Evolutionary conservation across 2,888 invertebrate species (phyloP).

Genomic region (Sepiola atlantica): DNA sequence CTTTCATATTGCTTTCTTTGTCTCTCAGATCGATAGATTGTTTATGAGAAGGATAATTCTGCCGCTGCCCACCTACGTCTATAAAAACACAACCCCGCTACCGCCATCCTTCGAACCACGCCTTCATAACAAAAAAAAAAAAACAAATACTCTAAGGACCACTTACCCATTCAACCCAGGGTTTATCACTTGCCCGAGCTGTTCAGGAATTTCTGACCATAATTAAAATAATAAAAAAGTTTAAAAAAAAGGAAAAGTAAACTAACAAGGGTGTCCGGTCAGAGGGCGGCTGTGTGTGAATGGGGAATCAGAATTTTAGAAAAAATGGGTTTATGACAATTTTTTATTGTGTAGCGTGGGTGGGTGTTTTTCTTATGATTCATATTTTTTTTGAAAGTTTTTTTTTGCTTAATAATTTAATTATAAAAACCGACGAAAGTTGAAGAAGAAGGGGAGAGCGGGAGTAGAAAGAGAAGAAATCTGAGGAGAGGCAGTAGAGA

Average conservation of each 20-base stretch:
- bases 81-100: too few relatives aligned
- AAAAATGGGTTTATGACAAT: not conserved
- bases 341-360: not conserved
- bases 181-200: not conserved
- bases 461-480: too few relatives aligned
- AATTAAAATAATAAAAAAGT: not conserved
- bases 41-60: not conserved
- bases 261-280: not conserved
- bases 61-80: not conserved
- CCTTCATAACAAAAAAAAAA: too few relatives aligned
- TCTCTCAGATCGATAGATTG: not conserved
- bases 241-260: not conserved
- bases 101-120: too few relatives aligned
- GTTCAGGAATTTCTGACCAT: not conserved
- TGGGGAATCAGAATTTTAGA: too few relatives aligned
- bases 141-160: too few relatives aligned
- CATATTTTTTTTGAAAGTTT: not conserved
- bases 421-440: not conserved
- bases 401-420: not conserved
- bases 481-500: not conserved
- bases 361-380: not conserved
- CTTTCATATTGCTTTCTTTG: not conserved
- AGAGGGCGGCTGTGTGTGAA: not conserved
- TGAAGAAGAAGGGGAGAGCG: too few relatives aligned
- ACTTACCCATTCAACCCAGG: not conserved